Evolutionary conservation across 2,888 invertebrate genomes (phyloP).

Genomic region (Boloria selene): DNA sequence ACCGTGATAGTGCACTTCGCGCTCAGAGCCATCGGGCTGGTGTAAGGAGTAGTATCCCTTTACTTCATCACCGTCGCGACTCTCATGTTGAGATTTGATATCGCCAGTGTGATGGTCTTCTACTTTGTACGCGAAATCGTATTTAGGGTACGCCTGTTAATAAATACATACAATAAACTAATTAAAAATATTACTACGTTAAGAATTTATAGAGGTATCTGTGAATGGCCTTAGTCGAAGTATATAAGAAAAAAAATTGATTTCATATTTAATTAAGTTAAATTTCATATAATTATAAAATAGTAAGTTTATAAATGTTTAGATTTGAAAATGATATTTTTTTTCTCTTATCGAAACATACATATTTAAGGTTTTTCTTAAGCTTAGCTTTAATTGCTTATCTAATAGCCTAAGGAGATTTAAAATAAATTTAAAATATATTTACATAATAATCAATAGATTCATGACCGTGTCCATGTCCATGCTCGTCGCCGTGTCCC

Average conservation of each 20-base stretch:
- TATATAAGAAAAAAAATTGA: no score
- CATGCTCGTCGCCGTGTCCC: constrained; percentile 52
- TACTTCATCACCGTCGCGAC: constrained; percentile 79
- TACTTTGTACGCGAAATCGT: constrained; percentile 71
- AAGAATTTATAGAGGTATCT: no score
- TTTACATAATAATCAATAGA: constrained; percentile 48
- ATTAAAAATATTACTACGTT: no score
- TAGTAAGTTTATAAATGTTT: no score
- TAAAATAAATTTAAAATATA: constrained; percentile 3
- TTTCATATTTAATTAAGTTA: no score
- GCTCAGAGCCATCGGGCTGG: constrained; percentile 75
- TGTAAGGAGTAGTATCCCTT: constrained; percentile 80
- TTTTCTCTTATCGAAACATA: no score
- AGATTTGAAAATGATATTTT: no score
- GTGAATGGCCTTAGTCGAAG: no score
- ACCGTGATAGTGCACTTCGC: constrained; percentile 53
- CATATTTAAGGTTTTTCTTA: neutral
- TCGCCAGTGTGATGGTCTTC: constrained; percentile 77
- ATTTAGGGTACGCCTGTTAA: constrained; percentile 51
- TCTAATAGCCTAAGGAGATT: neutral
- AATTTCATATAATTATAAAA: no score
- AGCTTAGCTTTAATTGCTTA: neutral
- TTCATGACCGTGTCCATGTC: constrained; percentile 36
- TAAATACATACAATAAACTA: no score
- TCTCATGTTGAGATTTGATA: constrained; percentile 70